These are phyloP conservation scores for Gadopsis bispinosus DNA, from an alignment of 2,797 vertebrate genomes.

Conservation along the genomic window DNA sequence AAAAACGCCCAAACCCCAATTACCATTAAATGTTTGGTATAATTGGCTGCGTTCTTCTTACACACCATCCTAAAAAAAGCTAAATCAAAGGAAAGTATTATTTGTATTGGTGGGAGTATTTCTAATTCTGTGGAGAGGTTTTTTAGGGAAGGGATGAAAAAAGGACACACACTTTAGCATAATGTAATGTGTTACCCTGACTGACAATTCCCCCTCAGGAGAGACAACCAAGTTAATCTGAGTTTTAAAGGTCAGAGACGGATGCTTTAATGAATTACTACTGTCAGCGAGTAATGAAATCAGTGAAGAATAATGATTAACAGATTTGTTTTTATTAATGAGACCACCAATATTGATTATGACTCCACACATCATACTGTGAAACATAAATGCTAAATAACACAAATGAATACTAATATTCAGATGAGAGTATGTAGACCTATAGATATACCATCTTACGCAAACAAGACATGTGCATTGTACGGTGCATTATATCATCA, in stretches of 20 bases:
- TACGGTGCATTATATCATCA: conserved; percentile 60
- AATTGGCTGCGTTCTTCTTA: neutral
- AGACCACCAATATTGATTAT: conserved; percentile 23
- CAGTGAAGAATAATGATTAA: conserved; percentile 58
- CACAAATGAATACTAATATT: neutral
- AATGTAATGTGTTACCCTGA: conserved; percentile 33
- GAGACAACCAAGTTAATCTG: conserved; percentile 48
- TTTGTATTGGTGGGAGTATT: neutral
- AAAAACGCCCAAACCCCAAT: neutral
- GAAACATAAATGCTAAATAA: neutral
- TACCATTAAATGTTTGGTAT: neutral
- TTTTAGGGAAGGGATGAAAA: conserved; percentile 5
- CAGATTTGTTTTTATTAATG: conserved; percentile 56
- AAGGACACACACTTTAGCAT: conserved; percentile 7
- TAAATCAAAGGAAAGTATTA: neutral
- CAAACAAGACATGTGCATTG: conserved; percentile 44
- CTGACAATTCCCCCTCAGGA: conserved; percentile 35
- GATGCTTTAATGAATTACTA: conserved; percentile 55
- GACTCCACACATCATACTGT: conserved; percentile 6
- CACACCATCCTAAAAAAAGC: neutral
- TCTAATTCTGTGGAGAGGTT: neutral
- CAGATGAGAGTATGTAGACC: neutral
- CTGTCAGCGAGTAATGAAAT: conserved; percentile 59
- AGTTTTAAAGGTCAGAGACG: conserved; percentile 64
- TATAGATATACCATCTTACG: conserved; percentile 10